Evolutionary conservation across 2,888 invertebrate genomes (phyloP), one percentile per base, ranked within the genome.

Genomic region (Blastobasis lacticolella): DNA sequence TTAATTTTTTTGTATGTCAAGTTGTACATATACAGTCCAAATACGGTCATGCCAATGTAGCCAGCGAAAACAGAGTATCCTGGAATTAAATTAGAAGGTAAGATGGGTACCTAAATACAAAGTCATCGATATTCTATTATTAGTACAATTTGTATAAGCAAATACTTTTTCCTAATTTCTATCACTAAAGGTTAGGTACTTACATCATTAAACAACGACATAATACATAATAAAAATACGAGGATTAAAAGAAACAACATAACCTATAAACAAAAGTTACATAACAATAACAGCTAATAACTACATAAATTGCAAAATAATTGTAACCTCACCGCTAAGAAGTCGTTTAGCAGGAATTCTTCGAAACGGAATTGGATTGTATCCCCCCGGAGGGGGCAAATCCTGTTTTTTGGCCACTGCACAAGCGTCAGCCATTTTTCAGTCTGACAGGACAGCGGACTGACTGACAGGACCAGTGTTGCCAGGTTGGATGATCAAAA

Each of bases 371-470:
- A 97, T 94, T 23, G 94, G 91, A 59, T 91, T 90, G 78, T 97
- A 98, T 62, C 98, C 98, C 72, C 97, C 97, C 51, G 90, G 83
- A 57, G 98, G 98, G 70, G 98, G 98, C 91, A 98, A 90, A 86
- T 98, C 98, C 85, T 98, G 98, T 71, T 78, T 82, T 68, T 71
- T 71, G 51, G 58, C 67, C 54, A 81, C 49, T 61, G 71, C 71
- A 64, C 65, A 72, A 64, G 66, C 65, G 57, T 72, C 75, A 62
- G 78, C 73, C 86, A 86, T 85, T 70, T 76, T 74, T 59, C 51
- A 23, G 23, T 23, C 23, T 23, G 23, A 23, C 23, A 23, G 23
- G 23, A 23, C 23, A 23, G 23, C 23, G 23, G 23, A 23, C 23
- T 23, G 23, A 23, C 23, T 23, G 23, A 23, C 23, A 23, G 23